Evolutionary conservation across 1,140 invertebrate genomes (phyloP), one percentile per base, ranked within the genome.

Genomic region (Leptinotarsa lineolata): DNA sequence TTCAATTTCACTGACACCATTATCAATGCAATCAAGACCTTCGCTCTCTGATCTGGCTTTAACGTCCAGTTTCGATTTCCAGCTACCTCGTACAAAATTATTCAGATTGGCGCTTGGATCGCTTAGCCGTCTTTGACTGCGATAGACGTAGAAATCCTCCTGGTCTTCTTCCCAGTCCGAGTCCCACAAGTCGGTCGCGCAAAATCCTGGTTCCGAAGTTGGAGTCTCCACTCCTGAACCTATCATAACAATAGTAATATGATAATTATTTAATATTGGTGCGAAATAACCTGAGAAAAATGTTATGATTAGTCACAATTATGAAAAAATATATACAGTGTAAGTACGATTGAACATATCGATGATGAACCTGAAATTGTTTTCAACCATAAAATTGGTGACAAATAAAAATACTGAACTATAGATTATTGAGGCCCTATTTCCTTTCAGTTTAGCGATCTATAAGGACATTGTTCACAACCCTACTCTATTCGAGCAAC

Each of bases 21-120:
- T 92, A 61, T 90, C 91, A 83, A 94, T 89, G 8, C 90, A 91
- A 85, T 96, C 94, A 20, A 96, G 87, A 8, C 94, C 92, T 86
- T 97, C 95, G 83, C 95, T 95, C 86, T 97, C 96, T 15, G 95
- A 97, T 75, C 95, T 90, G 59, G 95, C 94, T 84, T 95, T 95
- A 12, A 86, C 85, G 72, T 86, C 84, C 68, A 87, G 82, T 65
- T 86, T 88, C 2, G 91, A 91, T 79, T 90, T 90, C 92, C 92
- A 94, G 0, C 92, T 92, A 72, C 94, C 92, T 45, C 94, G 90
- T 12, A 94, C 91, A 82, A 94, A 97, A 81, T 93, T 94, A 81
- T 95, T 94, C n/a, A 97, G 86, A 85, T 96, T 97, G 16, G 94
- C 92, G 84, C 95, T 97, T 3, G 96, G 96, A 87, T 98, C 96